These are phyloP conservation scores for Catharus ustulatus DNA, from an alignment of 2,797 vertebrate species.

Conservation along the genomic window DNA sequence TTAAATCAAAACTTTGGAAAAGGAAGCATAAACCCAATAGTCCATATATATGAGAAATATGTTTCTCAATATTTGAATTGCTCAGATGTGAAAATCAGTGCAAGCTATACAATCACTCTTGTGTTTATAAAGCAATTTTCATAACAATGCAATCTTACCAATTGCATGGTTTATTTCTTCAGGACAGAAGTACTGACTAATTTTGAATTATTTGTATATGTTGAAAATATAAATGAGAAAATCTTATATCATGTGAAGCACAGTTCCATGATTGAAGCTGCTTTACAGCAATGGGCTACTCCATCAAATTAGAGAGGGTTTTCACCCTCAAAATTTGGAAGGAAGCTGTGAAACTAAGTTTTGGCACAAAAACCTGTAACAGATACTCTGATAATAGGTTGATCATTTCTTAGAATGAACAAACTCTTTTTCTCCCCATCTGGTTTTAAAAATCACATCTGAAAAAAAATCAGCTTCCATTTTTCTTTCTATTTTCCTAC, in stretches of 20 bases:
- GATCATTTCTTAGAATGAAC: not conserved
- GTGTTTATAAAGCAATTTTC: slow-evolving; percentile 14
- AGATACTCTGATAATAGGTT: not conserved
- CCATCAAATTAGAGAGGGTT: not conserved
- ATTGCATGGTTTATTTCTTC: slow-evolving; percentile 22
- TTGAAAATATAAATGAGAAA: not conserved
- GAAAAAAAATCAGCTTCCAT: not conserved
- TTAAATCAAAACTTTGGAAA: slow-evolving; percentile 59
- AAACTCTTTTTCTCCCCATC: not conserved
- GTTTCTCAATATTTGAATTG: slow-evolving; percentile 40
- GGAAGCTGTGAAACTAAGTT: not conserved
- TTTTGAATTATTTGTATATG: not conserved
- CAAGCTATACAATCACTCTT: not conserved
- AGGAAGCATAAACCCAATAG: slow-evolving; percentile 54
- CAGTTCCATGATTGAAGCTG: not conserved
- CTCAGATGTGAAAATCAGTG: slow-evolving; percentile 47
- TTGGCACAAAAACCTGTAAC: not conserved
- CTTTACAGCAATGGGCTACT: not conserved
- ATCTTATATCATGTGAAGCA: not conserved
- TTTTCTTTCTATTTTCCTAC: not conserved
- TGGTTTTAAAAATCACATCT: not conserved
- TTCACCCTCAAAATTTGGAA: not conserved
- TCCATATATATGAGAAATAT: slow-evolving; percentile 38
- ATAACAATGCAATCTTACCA: not conserved
- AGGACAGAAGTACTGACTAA: not conserved